Conservation (phyloP, 1,140 invertebrate species). For the Drosophila yakuba region DNA sequence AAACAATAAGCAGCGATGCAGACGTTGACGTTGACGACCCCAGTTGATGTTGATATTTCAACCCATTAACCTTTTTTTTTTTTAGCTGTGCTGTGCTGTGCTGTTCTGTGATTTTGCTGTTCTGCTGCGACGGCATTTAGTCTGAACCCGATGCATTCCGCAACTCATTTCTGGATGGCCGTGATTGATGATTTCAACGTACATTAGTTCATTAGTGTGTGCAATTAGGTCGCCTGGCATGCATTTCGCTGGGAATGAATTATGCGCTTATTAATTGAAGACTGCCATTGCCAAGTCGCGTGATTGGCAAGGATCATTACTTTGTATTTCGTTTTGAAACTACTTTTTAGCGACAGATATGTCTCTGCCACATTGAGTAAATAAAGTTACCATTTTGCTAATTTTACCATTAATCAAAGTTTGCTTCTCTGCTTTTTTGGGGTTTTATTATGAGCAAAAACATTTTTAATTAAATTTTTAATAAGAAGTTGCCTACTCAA, state of each 20-base stretch:
- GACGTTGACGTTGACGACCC: constrained; percentile 48
- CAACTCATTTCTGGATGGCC: constrained; percentile 52
- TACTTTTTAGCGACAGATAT: constrained; percentile 12
- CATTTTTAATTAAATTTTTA: not conserved
- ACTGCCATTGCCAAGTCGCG: constrained; percentile 32
- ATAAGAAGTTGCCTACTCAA: not conserved
- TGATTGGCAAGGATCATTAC: constrained; percentile 58
- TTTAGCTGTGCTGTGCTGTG: not conserved
- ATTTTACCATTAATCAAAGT: not conserved
- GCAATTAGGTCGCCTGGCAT: constrained; percentile 54
- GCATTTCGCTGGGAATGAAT: constrained; percentile 50
- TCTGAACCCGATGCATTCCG: constrained; percentile 31
- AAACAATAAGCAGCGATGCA: constrained; percentile 56
- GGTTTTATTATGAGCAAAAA: not conserved
- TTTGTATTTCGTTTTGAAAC: constrained; percentile 33
- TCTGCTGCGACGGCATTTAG: constrained; percentile 46
- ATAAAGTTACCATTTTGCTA: not conserved
- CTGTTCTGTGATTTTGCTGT: constrained; percentile 1
- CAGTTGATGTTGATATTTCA: constrained; percentile 68
- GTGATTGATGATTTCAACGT: constrained; percentile 70
- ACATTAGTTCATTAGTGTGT: constrained; percentile 15
- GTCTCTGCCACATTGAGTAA: constrained; percentile 7
- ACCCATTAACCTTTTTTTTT: constrained; percentile 77
- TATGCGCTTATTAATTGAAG: constrained; percentile 72
- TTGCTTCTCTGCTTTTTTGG: no score